Percentiles rank a stretch among this genome's conserved stretches.
Evolutionary conservation across 2,888 invertebrate species (phyloP).

Genomic region (Copidosoma aretas): DNA sequence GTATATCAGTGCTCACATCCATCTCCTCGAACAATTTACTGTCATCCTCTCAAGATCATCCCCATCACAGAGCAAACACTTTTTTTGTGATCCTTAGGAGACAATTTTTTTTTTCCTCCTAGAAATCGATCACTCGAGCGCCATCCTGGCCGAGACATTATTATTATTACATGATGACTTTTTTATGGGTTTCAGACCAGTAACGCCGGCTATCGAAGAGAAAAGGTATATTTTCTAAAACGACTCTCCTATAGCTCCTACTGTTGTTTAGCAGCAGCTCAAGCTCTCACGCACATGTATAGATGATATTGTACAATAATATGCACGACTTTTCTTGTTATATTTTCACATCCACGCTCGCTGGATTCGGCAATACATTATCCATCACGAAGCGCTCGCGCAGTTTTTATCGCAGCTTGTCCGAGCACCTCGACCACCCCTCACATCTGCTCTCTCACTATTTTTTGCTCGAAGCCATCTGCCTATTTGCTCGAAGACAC

Average conservation of each 20-base stretch:
- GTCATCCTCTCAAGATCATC: not conserved
- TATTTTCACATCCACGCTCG: slow-evolving; percentile 1
- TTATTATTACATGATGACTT: slow-evolving; percentile 38
- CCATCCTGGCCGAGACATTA: slow-evolving; percentile 10
- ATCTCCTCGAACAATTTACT: not conserved
- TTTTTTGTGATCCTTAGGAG: not conserved
- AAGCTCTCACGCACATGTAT: slow-evolving; percentile 6
- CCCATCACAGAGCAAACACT: not conserved
- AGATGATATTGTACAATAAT: slow-evolving; percentile 18
- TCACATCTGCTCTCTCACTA: not conserved
- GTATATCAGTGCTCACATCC: not conserved
- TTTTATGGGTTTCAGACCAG: slow-evolving; percentile 50
- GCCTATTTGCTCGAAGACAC: slow-evolving; percentile 14
- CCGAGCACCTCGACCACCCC: not conserved
- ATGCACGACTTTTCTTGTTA: slow-evolving; percentile 46
- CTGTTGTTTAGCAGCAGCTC: slow-evolving; percentile 32
- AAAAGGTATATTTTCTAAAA: slow-evolving; percentile 48
- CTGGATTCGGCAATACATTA: slow-evolving; percentile 7
- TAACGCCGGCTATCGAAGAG: slow-evolving; percentile 52
- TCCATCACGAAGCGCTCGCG: slow-evolving; percentile 1
- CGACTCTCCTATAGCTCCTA: slow-evolving; percentile 17
- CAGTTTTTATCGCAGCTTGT: slow-evolving; percentile 22
- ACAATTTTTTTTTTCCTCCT: slow-evolving; percentile 17
- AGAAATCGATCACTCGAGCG: slow-evolving; percentile 4
- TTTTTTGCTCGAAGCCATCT: slow-evolving; percentile 5